These are phyloP conservation scores for Eristalinus sepulchralis DNA, from an alignment of 2,888 invertebrate genomes.

Conservation along the genomic window DNA sequence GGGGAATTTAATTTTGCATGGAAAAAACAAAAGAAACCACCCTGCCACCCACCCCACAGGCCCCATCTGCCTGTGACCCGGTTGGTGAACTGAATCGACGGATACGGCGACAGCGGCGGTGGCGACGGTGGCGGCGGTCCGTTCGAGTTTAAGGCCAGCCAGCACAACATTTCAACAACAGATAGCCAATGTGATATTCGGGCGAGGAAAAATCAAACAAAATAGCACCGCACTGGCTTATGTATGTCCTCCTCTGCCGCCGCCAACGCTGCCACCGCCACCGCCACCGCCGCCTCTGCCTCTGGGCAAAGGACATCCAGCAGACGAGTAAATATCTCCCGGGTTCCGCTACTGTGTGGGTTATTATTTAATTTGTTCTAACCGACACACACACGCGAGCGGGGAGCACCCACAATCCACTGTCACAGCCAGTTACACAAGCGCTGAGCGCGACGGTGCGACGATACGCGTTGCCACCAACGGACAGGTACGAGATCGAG, in stretches of 20 bases:
- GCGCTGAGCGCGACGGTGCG: neutral
- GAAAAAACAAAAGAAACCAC: neutral
- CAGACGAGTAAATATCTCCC: neutral
- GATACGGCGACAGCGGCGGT: neutral
- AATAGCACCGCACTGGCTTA: too few species aligned
- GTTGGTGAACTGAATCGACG: too few species aligned
- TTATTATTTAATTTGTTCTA: slow-evolving; percentile 15
- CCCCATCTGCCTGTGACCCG: neutral
- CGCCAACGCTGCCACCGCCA: neutral
- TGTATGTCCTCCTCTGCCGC: too few species aligned
- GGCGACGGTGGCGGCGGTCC: neutral
- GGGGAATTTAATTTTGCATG: slow-evolving; percentile 6
- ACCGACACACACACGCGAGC: neutral
- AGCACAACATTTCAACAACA: neutral
- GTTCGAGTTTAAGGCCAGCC: neutral
- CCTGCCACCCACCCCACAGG: neutral
- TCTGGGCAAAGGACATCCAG: neutral
- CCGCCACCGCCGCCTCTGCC: neutral
- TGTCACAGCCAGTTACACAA: neutral
- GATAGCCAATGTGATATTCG: neutral
- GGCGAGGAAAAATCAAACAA: neutral
- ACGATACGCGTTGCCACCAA: neutral
- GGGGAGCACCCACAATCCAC: neutral
- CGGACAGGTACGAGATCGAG: too few species aligned
- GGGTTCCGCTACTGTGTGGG: neutral